Evolutionary conservation across 1,140 invertebrate species (phyloP), one percentile per base, ranked within the genome.

Genomic region (Onthophagus taurus): DNA sequence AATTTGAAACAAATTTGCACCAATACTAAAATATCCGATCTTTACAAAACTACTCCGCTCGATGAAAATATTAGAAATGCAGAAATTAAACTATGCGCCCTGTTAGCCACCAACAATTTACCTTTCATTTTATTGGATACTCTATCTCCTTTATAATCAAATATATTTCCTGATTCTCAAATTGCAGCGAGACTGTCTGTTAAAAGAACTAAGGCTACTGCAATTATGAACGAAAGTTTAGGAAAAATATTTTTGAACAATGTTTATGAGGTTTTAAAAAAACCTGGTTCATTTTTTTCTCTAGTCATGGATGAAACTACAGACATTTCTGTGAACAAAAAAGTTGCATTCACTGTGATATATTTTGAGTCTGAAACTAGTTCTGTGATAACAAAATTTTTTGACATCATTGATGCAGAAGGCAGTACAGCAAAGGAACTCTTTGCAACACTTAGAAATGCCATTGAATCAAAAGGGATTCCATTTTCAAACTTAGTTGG

Each of bases 61-160:
- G 11, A 39, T 35, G 24, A 16, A 33, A 34, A 29, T 35, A 17
- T 24, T 11, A 41, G 20, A 21, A 47, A 17, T 9, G 44, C 48
- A 23, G 49, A 50, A 39, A 9, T 50, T 21, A 50, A 44, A 47
- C 29, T 50, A 33, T n/a, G 16, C 41, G 49, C 21, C 9, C 9
- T 42, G 23, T 19, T 47, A 18, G 39, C 39, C 9, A 23, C 26
- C 9, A 50, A 47, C 34, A 50, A 50, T 43, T 29, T 47, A 21
- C 44, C 44, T 31, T 42, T 50, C 33, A 9, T n/a, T 11, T 46
- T 50, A 14, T 38, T 47, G 44, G 44, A 50, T 36, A 38, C 24
- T 6, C 30, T 50, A 16, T n/a, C 1, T 21, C 31, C 44, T 11
- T 21, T 50, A 12, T 47, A 24, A 26, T 17, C 11, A 13, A 13